Conservation (phyloP, 2,113 vertebrate species). For the Notechis scutatus region DNA sequence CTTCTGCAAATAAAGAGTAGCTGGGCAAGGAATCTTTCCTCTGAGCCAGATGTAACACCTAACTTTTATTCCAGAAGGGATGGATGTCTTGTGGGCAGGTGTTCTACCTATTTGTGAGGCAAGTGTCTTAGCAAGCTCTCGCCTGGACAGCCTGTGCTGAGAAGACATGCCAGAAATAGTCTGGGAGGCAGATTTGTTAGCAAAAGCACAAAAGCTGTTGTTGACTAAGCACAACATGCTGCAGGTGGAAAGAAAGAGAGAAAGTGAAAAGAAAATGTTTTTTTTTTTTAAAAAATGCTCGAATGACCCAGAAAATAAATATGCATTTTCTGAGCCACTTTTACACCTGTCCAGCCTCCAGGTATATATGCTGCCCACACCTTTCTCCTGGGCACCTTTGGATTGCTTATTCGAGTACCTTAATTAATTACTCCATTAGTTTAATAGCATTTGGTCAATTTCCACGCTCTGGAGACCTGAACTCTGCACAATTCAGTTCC, state of each 20-base stretch:
- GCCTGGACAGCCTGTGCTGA: slow-evolving; percentile 26
- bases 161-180: slow-evolving; percentile 45
- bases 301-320: not conserved
- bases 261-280: not conserved
- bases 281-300: not conserved
- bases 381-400: not conserved
- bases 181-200: slow-evolving; percentile 7
- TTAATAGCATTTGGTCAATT: not conserved
- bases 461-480: not conserved
- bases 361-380: not conserved
- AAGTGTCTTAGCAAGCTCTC: slow-evolving; percentile 19
- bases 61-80: not conserved
- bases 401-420: not conserved
- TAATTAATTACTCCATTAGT: not conserved
- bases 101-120: not conserved
- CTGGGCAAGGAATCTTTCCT: not conserved
- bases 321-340: not conserved
- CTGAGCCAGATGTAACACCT: not conserved
- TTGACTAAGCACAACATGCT: not conserved
- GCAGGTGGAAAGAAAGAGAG: not conserved
- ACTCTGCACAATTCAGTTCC: not conserved
- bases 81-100: accelerated
- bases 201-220: accelerated
- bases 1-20: not conserved
- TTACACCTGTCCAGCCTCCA: not conserved